phyloP scores from a whole-genome alignment of 2,797 vertebrate genomes.

The Buceros bicornis region DNA sequence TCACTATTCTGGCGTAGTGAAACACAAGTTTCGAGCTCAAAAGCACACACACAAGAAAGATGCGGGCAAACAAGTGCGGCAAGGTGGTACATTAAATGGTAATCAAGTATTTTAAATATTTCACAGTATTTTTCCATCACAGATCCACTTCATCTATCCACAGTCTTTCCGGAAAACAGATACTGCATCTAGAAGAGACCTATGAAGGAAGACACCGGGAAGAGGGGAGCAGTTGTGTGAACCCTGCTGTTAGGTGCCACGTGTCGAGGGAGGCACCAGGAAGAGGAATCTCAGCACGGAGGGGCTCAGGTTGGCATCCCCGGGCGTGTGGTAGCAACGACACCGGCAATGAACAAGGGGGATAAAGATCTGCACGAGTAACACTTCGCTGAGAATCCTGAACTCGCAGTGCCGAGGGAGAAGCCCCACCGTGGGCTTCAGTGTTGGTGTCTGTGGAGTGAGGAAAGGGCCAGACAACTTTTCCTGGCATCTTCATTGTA shows the following conservation, averaged over 20 bases:
- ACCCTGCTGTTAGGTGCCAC: background rate
- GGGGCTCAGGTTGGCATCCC: background rate
- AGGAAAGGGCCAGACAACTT: background rate
- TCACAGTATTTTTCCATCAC: background rate
- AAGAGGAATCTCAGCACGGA: background rate
- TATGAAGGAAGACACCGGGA: background rate
- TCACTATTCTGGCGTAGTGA: background rate
- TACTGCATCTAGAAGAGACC: background rate
- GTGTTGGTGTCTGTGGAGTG: background rate
- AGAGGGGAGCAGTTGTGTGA: background rate
- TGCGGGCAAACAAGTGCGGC: background rate
- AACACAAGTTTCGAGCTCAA: background rate
- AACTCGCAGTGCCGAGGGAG: background rate
- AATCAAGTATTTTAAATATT: background rate
- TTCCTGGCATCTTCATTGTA: background rate
- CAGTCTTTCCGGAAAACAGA: background rate
- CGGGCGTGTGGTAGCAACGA: background rate
- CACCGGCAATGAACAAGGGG: fast-evolving
- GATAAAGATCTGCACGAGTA: background rate
- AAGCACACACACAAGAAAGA: background rate
- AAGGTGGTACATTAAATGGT: background rate
- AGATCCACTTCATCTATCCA: background rate
- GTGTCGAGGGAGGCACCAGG: fast-evolving
- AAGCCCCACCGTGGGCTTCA: background rate
- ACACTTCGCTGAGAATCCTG: background rate